Evolutionary conservation across 2,888 invertebrate species (phyloP), one percentile per base, ranked within the genome.

Genomic region (Cheilosia scutellata): DNA sequence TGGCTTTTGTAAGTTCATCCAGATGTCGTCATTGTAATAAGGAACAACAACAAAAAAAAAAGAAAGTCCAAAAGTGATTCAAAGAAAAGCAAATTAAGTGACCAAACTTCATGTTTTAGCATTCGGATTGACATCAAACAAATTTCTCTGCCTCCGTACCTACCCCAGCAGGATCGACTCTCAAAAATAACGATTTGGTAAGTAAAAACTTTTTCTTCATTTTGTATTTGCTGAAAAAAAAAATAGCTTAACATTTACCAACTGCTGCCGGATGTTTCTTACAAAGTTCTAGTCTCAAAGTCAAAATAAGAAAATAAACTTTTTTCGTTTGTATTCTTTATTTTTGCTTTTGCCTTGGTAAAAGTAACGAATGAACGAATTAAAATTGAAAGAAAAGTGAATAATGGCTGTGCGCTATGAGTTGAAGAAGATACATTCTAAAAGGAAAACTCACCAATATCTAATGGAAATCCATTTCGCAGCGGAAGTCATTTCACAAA

Each of bases 401-500:
- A 76, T 72, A 86, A 86, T 82, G 62, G 74, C 62, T 37, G 11
- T 37, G 4, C 37, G 37, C 37, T 58, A 29, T 47, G 74, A 78
- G 58, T 47, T 53, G 49, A 74, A 51, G 68, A 68, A 65, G 63
- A 82, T 82, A 82, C 66, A 76, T 70, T 75, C 75, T 44, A 25
- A 66, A 82, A 62, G 51, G 57, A 65, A 58, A 65, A 60, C 58
- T 66, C 57, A 40, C 76, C 71, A 76, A 80, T 82, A 72, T 65
- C 76, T 80, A 86, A 86, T 82, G 72, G 86, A 76, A 63, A 77
- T 86, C 57, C 76, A 68, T 76, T 82, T 86, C 72, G 76, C 63
- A 77, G 68, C 65, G 86, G 80, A 86, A 82, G 80, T 86, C 76
- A 86, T 71, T 66, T 72, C 51, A 66, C 60, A 72, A 72, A 77